Evolutionary conservation across 2,888 invertebrate genomes (phyloP).

Genomic region (Pterostichus niger): DNA sequence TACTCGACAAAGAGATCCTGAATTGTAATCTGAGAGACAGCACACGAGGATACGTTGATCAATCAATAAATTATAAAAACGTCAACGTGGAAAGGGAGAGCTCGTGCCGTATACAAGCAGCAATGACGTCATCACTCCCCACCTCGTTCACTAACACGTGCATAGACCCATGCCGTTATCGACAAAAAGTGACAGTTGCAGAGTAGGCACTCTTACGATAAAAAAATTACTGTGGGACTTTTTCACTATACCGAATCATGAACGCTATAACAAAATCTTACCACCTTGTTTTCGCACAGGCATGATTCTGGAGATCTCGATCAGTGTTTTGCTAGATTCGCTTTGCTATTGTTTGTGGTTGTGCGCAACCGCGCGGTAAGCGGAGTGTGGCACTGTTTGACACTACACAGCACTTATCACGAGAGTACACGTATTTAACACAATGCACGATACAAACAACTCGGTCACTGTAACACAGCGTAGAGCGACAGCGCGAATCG

Average conservation of each 20-base stretch:
- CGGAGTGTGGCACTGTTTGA: background rate
- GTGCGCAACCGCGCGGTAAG: background rate
- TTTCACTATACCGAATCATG: background rate
- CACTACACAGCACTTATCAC: conserved; percentile 34
- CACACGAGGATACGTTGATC: conserved; percentile 20
- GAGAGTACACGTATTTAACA: background rate
- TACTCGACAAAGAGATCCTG: background rate
- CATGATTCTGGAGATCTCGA: background rate
- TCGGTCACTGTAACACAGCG: conserved; percentile 45
- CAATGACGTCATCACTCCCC: conserved; percentile 64
- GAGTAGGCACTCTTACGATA: background rate
- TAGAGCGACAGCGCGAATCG: background rate
- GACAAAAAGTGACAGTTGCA: conserved; percentile 66
- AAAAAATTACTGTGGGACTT: background rate
- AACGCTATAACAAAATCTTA: conserved; percentile 15
- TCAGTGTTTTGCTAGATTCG: background rate
- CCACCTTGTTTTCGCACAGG: conserved; percentile 66
- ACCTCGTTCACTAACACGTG: conserved; percentile 56
- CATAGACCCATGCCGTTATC: conserved; percentile 63
- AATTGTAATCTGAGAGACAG: background rate
- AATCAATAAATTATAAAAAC: conserved; percentile 56
- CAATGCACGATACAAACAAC: background rate
- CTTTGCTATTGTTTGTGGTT: no score
- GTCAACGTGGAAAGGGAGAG: conserved; percentile 49
- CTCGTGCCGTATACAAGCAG: conserved; percentile 3